Percentiles rank a stretch among this genome's conserved stretches.
These are phyloP conservation scores for Alentia gelatinosa DNA, from an alignment of 2,888 invertebrate species.

Conservation along the genomic window DNA sequence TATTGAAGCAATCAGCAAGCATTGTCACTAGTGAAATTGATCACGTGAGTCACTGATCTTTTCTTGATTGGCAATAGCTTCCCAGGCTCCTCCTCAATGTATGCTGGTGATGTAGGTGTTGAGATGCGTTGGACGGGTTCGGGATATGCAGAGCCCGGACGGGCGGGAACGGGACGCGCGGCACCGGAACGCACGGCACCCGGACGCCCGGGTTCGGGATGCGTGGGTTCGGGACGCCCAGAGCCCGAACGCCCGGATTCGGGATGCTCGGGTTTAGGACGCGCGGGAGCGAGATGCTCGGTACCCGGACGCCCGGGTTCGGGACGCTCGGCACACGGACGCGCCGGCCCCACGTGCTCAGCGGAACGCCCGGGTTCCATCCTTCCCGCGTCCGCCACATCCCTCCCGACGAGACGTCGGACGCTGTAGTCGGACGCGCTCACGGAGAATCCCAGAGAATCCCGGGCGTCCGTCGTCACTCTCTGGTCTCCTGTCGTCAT, in stretches of 20 bases:
- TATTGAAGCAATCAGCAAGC: neutral
- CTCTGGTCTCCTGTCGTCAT: neutral
- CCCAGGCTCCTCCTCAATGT: neutral
- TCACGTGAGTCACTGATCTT: neutral
- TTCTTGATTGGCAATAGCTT: constrained; percentile 21
- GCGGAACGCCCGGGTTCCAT: no score
- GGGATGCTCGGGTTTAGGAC: no score
- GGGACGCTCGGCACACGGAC: no score
- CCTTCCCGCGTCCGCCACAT: neutral
- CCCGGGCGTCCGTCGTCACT: neutral
- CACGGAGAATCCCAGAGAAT: neutral
- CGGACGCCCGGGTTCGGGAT: no score
- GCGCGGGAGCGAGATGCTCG: no score
- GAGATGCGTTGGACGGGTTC: no score
- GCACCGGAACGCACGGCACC: no score
- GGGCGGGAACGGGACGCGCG: no score
- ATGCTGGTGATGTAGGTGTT: neutral
- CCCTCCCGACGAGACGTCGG: neutral
- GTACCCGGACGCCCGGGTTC: no score
- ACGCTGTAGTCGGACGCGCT: neutral
- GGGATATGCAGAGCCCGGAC: neutral
- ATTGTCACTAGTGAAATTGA: neutral
- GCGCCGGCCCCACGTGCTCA: no score
- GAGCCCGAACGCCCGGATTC: no score
- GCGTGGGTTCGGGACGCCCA: no score